Base-by-base conservation (phyloP, 2,888 invertebrate genomes). In the Plutella xylostella region DNA sequence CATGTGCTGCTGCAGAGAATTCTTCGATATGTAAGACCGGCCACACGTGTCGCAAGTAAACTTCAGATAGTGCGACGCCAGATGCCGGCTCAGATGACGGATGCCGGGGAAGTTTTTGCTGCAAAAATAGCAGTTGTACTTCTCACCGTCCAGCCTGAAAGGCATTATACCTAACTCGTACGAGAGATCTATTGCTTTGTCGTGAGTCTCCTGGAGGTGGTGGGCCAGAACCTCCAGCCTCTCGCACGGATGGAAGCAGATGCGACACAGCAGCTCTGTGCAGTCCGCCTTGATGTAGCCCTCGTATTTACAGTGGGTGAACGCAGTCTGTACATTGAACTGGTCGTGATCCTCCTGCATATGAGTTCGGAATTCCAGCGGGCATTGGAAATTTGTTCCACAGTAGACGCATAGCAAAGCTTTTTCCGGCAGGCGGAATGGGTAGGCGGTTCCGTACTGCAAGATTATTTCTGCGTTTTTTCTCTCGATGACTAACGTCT, bases 31-130 rank as follows among this genome's bases (percentile, higher is more conserved):
- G 45, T 58, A 65, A 1, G 60, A 57, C 20, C 60, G 63, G 0
- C 65, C 65, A 33, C 68, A 68, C 4, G 52, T 51, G 25, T 65
- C 62, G 42, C 68, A 68, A 1, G 62, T 63, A 30, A 48, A 60
- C 22, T 56, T 60, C 0, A 50, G 41, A 41, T 56, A 66, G 48
- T 68, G 68, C 3, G 53, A 53, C 18, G 60, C 56, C n/a, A 58
- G 60, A 37, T 68, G 68, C n/a, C 60, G 51, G 30, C 61, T 63
- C 17, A 66, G 48, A 1, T 58, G 51, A 5, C 61, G 52, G 4
- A 68, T 45, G 19, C 51, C 53, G 7, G 52, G 45, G 20, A 57
- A 56, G 39, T 61, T 62, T 6, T 51, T 48, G 1, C 47, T 44
- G 45, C 68, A 68, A 4, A 64, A 39, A 0, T 55, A 51, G 44